Evolutionary conservation across 2,888 invertebrate genomes (phyloP), one percentile per base, ranked within the genome.

Genomic region (Tethea ocularis): DNA sequence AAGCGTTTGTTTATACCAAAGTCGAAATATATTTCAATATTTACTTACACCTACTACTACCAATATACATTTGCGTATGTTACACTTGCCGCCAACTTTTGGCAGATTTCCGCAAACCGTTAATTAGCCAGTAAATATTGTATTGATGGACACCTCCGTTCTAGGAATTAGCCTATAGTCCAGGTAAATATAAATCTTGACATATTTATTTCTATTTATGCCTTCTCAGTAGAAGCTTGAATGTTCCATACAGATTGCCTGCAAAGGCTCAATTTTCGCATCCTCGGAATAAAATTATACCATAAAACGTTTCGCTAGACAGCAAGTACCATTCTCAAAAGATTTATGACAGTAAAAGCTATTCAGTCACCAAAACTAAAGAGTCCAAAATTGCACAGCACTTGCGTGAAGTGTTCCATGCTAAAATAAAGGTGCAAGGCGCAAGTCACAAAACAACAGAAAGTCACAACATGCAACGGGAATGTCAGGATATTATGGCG

Each of bases 101-200:
- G 82, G 79, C 83, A 78, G 62, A 58, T 67, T 68, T 69, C 67
- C 69, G 62, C 64, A 68, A 67, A 41, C 64, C 63, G 68, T 73
- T 83, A 82, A 85, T 86, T 83, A 84, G 61, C 69, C 60, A 62
- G 72, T 82, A 77, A 81, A 72, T 67, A 72, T 55, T 66, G 63
- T 69, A 75, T 62, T 72, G 76, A 82, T 70, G 74, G 76, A 80
- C 67, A 62, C 56, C 57, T 59, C 51, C 56, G 52, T 80, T 76
- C 76, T 60, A 17, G 57, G 78, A 81, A 80, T 38, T 57, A 41
- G 58, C 33, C 57, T 56, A 41, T 20, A 24, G 53, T 65, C 59
- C 57, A 41, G 59, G 22, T 22, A 15, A 51, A 51, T 24, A 24
- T 17, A 33, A 22, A 22, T n/a, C 5, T 38, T 38, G 38, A n/a